Evolutionary conservation across 2,113 vertebrate species (phyloP).

Genomic region (Chlorodrepanis virens): DNA sequence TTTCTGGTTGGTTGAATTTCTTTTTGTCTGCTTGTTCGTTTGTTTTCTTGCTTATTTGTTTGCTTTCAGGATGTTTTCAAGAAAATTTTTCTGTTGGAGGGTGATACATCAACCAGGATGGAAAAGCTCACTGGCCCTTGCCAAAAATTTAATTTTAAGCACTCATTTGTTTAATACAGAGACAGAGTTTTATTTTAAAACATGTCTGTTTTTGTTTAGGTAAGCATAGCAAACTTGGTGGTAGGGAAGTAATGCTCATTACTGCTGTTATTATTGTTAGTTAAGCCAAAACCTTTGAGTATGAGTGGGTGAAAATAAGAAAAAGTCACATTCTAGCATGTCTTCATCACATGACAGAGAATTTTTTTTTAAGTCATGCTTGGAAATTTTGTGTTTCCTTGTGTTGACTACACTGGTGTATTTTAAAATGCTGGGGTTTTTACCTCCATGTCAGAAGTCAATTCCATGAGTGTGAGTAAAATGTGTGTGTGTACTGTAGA

Average conservation of each 20-base stretch:
- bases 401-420: background rate
- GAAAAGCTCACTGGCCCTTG: background rate
- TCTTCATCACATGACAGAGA: background rate
- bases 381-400: background rate
- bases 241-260: slow-evolving; percentile 12
- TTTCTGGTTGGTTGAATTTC: background rate
- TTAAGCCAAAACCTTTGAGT: background rate
- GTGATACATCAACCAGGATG: background rate
- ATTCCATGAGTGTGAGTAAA: background rate
- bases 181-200: background rate
- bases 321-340: background rate
- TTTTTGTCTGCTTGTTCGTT: background rate
- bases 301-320: background rate
- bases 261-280: background rate
- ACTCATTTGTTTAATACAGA: background rate
- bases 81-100: background rate
- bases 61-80: background rate
- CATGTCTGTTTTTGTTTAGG: slow-evolving; percentile 6
- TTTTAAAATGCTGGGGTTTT: background rate
- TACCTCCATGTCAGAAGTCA: background rate
- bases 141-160: background rate
- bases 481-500: fast-evolving
- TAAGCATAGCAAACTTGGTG: background rate
- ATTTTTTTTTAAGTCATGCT: background rate
- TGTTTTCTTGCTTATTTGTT: background rate